Evolutionary conservation across 2,113 vertebrate species (phyloP).

Genomic region (Antechinus flavipes): DNA sequence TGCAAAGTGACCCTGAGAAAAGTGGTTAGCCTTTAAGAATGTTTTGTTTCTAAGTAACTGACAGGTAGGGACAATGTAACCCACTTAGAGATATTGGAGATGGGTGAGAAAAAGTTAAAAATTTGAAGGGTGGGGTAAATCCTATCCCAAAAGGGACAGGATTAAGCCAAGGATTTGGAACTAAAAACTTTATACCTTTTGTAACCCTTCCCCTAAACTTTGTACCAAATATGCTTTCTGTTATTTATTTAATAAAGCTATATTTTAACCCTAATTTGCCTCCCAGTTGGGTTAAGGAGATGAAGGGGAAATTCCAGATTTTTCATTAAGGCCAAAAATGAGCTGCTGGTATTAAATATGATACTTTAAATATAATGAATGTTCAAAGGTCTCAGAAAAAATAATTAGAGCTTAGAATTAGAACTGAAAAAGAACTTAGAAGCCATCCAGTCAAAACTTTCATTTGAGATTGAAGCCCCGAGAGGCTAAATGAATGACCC

Average conservation of each 20-base stretch:
- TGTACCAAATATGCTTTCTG: background rate
- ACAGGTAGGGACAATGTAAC: background rate
- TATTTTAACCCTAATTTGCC: background rate
- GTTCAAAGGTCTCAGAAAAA: background rate
- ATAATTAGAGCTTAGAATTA: background rate
- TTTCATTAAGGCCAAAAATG: background rate
- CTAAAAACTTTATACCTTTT: background rate
- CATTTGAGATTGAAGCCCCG: background rate
- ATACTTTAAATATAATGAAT: background rate
- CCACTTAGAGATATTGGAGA: background rate
- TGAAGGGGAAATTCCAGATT: background rate
- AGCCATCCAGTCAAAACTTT: background rate
- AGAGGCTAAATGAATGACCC: background rate
- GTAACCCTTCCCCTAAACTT: background rate
- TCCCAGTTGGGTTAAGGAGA: background rate
- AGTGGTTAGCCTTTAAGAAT: background rate
- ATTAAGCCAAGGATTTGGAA: background rate
- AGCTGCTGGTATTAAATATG: background rate
- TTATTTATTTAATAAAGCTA: background rate
- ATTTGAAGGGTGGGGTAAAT: background rate
- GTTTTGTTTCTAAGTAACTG: conserved; percentile 2
- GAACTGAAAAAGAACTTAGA: background rate
- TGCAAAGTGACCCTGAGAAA: background rate
- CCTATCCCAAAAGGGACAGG: background rate
- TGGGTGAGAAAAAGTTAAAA: background rate